Base-by-base conservation (phyloP, 2,888 invertebrate species). In the Noctuana brunneofusca region DNA sequence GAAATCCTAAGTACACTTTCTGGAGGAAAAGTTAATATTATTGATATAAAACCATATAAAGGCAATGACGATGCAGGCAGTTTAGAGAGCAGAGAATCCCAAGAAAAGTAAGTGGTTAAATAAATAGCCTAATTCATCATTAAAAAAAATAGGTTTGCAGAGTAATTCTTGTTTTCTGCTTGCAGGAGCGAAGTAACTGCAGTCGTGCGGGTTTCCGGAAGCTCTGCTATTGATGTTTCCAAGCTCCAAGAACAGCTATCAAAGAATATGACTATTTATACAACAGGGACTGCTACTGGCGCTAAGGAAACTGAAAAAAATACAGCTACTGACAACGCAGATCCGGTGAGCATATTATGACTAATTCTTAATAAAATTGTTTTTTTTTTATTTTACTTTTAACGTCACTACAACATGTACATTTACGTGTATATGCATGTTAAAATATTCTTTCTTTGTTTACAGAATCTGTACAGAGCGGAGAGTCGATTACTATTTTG, bases 1-100 rank as follows among this genome's bases (percentile, higher is more conserved):
- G n/a, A n/a, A n/a, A 95, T 96, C 41, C 87, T 97, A 30, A 94
- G 94, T 65, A 93, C 95, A 24, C 93, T 96, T 48, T 96, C 97
- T 0, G 97, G 97, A 1, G 96, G 96, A 2, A 94, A 94, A 79
- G 96, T 97, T 0, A 94, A 93, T 53, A 95, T 97, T 62, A 93
- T 95, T 73, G 94, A 95, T 63, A 94, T 96, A 49, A 93, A 95
- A 66, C 95, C 96, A 0, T 95, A 96, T 71, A 92, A 83, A 71
- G 92, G 93, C 0, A 86, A 85, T 66, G 93, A 93, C 65, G 92
- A 92, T 50, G 93, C 91, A 56, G 91, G 92, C 63, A 93, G 93
- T 80, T 81, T 90, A 32, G 89, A 75, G 69, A 84, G 90, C 54
- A 88, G 88, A 60, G 90, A 70, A 79, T 89, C 87, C 78, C 93